Percentiles rank a stretch among this genome's conserved stretches.
phyloP scores from a whole-genome alignment of 2,113 vertebrate species.

The Burhinus bistriatus region DNA sequence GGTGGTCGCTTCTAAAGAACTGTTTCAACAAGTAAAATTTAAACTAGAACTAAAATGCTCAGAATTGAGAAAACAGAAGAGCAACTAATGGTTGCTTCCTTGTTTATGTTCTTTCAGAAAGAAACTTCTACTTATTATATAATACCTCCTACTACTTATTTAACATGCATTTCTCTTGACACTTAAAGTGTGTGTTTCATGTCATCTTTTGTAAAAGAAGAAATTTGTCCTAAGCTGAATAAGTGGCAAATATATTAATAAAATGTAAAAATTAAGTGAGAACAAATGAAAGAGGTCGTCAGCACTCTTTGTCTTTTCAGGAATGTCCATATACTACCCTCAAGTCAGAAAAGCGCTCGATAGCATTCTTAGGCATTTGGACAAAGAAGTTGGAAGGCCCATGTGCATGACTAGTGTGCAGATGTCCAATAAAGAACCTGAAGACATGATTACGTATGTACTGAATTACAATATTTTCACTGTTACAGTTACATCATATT shows the following conservation, averaged over 20 bases:
- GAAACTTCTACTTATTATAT: not conserved
- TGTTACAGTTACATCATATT: rapidly evolving
- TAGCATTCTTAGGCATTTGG: constrained; percentile 94
- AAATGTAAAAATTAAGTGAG: not conserved
- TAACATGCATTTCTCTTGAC: not conserved
- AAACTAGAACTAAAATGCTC: not conserved
- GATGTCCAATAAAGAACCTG: constrained; percentile 99
- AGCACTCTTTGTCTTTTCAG: constrained; percentile 63
- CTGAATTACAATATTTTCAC: not conserved
- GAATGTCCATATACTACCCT: constrained; percentile 98
- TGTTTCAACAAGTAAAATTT: not conserved
- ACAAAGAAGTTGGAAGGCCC: constrained; percentile 97
- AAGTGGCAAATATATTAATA: not conserved
- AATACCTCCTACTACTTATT: not conserved
- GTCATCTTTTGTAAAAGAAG: not conserved
- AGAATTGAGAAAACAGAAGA: not conserved
- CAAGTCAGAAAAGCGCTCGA: constrained; percentile 97
- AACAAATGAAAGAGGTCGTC: not conserved
- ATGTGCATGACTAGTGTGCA: constrained; percentile 99
- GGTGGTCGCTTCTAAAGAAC: not conserved
- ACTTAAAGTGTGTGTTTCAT: not conserved
- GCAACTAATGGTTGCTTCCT: not conserved
- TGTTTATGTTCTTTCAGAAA: not conserved
- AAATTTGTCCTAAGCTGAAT: not conserved
- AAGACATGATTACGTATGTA: constrained; percentile 98